A percentile compares a stretch with the other conserved stretches of the same genome.
Evolutionary conservation across 2,113 vertebrate genomes (phyloP).

Genomic region (Phodopus roborovskii): DNA sequence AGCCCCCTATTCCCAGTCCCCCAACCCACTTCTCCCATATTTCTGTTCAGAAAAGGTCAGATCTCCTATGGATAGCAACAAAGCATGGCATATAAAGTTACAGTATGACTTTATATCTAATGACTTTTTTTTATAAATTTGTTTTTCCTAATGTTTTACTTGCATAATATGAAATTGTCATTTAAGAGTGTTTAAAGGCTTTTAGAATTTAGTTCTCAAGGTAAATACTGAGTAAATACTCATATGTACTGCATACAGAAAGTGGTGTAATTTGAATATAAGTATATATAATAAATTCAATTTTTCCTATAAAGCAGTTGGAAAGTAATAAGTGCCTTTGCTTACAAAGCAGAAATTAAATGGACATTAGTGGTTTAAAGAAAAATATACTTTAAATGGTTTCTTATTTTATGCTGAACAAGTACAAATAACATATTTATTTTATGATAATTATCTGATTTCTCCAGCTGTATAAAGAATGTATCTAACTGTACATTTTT

Average conservation of each 20-base stretch:
- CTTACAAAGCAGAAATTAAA: conserved; percentile 73
- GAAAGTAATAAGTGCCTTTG: conserved; percentile 44
- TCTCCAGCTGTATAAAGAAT: conserved; percentile 59
- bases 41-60: not conserved
- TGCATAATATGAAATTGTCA: not conserved
- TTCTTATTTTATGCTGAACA: conserved; percentile 65
- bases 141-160: conserved; percentile 4
- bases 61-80: no score
- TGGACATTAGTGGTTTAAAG: conserved; percentile 37
- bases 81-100: not conserved
- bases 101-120: not conserved
- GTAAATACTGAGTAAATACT: conserved; percentile 61
- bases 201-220: conserved; percentile 17
- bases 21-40: not conserved
- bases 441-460: conserved; percentile 69
- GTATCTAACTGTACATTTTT: conserved; percentile 46
- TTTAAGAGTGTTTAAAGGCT: conserved; percentile 11
- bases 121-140: not conserved
- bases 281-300: conserved; percentile 53
- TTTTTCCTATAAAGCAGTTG: conserved; percentile 44
- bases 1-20: not conserved
- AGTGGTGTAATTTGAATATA: conserved; percentile 51
- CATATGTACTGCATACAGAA: conserved; percentile 7
- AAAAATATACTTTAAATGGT: conserved; percentile 43
- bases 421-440: conserved; percentile 65